Base-by-base conservation (phyloP, 2,797 vertebrate species). In the Catamblyrhynchus diadema region DNA sequence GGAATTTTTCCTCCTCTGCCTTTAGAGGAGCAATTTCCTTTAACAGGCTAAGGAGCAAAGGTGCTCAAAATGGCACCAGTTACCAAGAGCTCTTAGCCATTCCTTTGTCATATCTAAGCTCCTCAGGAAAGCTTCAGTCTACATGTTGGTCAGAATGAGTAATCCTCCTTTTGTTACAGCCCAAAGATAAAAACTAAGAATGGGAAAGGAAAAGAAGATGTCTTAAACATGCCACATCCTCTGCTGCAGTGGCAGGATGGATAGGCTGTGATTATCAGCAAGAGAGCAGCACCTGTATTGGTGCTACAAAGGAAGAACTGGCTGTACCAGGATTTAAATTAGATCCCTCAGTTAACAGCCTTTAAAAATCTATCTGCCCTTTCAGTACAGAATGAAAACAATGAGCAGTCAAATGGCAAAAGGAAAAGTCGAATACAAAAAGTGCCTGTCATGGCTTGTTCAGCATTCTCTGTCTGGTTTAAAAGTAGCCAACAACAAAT, bases 101-200 rank as follows among this genome's bases (percentile, higher is more conserved):
- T 91, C 35, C 65, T 79, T 88, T 35, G 2, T 53, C 32, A 11
- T n/a, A 24, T 60, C 71, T 92, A 71, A 87, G 64, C 71, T 93
- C 39, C 24, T 93, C 70, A 90, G 72, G 69, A 79, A 83, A 94
- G 27, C 69, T 86, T 92, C 23, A 50, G 69, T 51, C 9, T 75
- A 25, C 16, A 2, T 33, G n/a, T 37, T 28, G 30, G 30, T 82
- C 51, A 86, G 54, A 86, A 91, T 70, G 80, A 91, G 24, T 51
- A 95, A 88, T 81, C 54, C 44, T 81, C 33, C 50, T 82, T 94
- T 94, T 92, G 72, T 85, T 81, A 41, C 17, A 88, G 47, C 14
- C 37, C 91, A 28, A 82, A 87, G 59, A 72, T 62, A 81, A 89
- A 94, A 95, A 81, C 64, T 65, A 90, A 80, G 60, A 87, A 39